A percentile compares a stretch with the other conserved stretches of the same genome.
Conservation (phyloP, 2,113 vertebrate species). For the Daboia siamensis region DNA sequence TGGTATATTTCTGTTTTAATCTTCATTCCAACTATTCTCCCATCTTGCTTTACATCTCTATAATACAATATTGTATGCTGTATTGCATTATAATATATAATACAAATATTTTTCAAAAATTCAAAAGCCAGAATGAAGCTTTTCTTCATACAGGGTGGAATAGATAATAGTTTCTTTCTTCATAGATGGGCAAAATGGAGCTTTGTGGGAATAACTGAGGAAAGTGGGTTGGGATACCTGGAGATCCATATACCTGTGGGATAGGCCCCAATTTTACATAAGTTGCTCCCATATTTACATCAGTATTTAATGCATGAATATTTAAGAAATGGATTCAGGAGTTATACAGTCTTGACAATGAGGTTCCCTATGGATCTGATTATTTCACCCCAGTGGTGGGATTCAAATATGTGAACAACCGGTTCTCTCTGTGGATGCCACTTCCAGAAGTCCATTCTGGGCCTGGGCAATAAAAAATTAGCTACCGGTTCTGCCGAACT, state of each 20-base stretch:
- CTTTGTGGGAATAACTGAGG: not conserved
- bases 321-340: not conserved
- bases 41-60: not conserved
- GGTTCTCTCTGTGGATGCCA: too few relatives aligned
- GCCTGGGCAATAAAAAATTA: too few relatives aligned
- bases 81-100: not conserved
- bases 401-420: too few relatives aligned
- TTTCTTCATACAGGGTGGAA: not conserved
- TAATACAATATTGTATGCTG: not conserved
- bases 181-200: not conserved
- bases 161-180: not conserved
- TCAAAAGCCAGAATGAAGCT: not conserved
- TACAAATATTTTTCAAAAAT: not conserved
- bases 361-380: too few relatives aligned
- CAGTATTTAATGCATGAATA: not conserved
- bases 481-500: too few relatives aligned
- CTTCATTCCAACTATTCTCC: not conserved
- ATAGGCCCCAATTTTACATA: not conserved
- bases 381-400: too few relatives aligned
- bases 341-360: not conserved
- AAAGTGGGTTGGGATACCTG: not conserved
- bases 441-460: too few relatives aligned
- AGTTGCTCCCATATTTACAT: not conserved
- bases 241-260: not conserved
- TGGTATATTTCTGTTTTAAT: not conserved